A percentile compares a stretch with the other conserved stretches of the same genome.
Conservation (phyloP, 37 sponge, comb jelly and placozoan species). For the Mnemiopsis leidyi region DNA sequence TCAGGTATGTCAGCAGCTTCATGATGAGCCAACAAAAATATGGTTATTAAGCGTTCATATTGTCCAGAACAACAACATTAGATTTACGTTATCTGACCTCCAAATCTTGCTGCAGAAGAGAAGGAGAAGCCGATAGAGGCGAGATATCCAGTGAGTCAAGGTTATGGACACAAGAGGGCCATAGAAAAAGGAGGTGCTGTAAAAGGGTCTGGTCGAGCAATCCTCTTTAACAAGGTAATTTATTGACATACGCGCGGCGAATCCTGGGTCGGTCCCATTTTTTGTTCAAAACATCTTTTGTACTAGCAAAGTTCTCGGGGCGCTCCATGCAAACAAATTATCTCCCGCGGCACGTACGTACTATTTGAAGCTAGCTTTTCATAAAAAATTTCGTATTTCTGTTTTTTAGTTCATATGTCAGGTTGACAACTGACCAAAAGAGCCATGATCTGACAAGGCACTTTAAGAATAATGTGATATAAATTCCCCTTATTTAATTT, state of each 20-base stretch:
- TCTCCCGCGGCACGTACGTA: background rate
- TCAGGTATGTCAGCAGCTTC: too few species aligned
- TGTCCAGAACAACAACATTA: too few species aligned
- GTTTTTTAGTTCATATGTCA: too few species aligned
- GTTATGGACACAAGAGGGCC: conserved; percentile 61
- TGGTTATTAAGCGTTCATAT: too few species aligned
- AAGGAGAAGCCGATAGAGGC: conserved; percentile 46
- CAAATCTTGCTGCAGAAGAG: background rate
- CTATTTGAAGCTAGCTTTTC: too few species aligned
- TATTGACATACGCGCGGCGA: background rate
- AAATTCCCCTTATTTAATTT: too few species aligned
- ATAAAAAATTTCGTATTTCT: too few species aligned
- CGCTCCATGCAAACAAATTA: background rate
- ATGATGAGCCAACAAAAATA: too few species aligned
- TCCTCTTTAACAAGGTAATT: conserved; percentile 49
- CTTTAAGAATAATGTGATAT: too few species aligned
- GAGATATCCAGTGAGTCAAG: conserved; percentile 41
- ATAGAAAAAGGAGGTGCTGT: conserved; percentile 56
- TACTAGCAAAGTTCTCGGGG: conserved; percentile 18
- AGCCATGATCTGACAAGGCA: too few species aligned
- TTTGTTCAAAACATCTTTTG: conserved; percentile 11
- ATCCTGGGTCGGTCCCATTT: background rate
- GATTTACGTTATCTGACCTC: too few species aligned
- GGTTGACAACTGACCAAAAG: too few species aligned
- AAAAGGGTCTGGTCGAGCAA: conserved; percentile 41